Evolutionary conservation across 2,113 vertebrate species (phyloP).

Genomic region (Otolemur garnettii): DNA sequence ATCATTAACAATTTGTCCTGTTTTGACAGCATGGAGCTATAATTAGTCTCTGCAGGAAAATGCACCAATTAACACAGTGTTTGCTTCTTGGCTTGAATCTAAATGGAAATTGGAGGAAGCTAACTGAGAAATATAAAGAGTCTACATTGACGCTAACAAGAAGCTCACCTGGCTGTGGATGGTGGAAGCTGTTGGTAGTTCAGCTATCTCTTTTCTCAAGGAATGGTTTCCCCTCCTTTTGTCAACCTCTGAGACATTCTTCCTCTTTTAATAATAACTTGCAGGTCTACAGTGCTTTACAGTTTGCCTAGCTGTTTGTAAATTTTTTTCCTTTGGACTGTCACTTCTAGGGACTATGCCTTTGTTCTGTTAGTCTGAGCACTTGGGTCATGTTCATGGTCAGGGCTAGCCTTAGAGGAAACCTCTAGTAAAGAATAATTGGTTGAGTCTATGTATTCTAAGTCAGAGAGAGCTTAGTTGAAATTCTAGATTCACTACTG

Average conservation of each 20-base stretch:
- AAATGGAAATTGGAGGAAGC: constrained; percentile 58
- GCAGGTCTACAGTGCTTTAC: neutral
- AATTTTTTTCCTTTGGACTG: neutral
- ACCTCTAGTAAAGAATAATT: neutral
- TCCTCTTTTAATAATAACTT: neutral
- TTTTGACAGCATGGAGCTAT: constrained; percentile 76
- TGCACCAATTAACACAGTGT: constrained; percentile 74
- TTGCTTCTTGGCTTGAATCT: constrained; percentile 69
- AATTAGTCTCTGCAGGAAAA: constrained; percentile 80
- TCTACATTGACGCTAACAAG: neutral
- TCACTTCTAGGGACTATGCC: neutral
- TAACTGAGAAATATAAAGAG: constrained; percentile 55
- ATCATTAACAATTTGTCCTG: constrained; percentile 78
- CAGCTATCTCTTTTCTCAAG: neutral
- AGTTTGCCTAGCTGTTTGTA: neutral
- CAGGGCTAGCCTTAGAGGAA: neutral
- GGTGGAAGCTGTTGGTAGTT: neutral
- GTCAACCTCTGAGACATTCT: neutral
- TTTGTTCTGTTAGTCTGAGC: neutral
- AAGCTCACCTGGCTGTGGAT: neutral
- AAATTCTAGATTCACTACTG: neutral
- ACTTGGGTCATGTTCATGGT: neutral
- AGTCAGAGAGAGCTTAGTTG: neutral
- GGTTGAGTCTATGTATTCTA: neutral
- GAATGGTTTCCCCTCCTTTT: neutral